Conservation (phyloP, 2,797 vertebrate species). For the Xiphophorus birchmanni region DNA sequence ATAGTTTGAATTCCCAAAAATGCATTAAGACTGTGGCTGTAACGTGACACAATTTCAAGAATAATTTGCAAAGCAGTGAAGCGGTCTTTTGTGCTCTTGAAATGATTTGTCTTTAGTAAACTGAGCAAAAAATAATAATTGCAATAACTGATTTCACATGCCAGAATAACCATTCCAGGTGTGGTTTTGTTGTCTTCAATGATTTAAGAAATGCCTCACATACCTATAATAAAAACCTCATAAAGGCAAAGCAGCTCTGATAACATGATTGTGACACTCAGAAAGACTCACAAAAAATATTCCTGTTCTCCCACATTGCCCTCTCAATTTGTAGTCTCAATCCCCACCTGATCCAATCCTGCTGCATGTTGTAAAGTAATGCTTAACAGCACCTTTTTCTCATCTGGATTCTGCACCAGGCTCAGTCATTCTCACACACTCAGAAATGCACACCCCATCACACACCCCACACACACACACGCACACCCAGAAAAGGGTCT, state of each 20-base stretch:
- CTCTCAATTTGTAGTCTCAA: slow-evolving; percentile 18
- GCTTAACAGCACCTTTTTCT: slow-evolving; percentile 9
- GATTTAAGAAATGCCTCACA: not conserved
- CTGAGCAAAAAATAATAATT: not conserved
- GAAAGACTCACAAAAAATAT: not conserved
- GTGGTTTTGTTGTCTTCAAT: not conserved
- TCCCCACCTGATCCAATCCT: slow-evolving; percentile 8
- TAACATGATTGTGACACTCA: not conserved
- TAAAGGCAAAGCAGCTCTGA: not conserved
- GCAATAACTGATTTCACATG: not conserved
- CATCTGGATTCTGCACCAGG: slow-evolving; percentile 20
- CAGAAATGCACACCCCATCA: not conserved
- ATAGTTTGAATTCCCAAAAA: not conserved
- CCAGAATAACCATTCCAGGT: not conserved
- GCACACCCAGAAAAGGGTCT: slow-evolving; percentile 37
- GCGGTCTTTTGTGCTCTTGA: not conserved
- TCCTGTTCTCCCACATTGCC: not conserved
- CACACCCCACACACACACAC: slow-evolving; percentile 13
- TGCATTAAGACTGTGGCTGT: not conserved
- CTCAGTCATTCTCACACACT: slow-evolving; percentile 1
- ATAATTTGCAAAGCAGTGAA: not conserved
- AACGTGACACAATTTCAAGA: not conserved
- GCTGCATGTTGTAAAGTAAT: slow-evolving; percentile 21
- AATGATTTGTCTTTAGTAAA: not conserved
- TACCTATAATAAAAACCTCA: not conserved